A percentile compares a stretch with the other conserved stretches of the same genome.
Conservation (phyloP, 2,888 invertebrate genomes). For the Rosalia funebris region DNA sequence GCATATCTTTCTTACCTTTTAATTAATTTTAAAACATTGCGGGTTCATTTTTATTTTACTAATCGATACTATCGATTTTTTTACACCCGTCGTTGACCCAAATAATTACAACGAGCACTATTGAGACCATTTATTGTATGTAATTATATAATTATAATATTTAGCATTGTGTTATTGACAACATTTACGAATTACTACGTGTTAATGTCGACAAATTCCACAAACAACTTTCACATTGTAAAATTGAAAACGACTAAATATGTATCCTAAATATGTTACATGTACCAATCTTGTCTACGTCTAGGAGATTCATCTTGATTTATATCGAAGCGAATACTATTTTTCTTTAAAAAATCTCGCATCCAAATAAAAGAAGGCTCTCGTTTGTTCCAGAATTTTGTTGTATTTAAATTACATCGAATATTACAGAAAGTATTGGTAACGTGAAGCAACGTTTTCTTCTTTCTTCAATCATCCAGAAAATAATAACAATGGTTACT, state of each 20-base stretch:
- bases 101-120: background rate
- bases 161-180: slow-evolving; percentile 15
- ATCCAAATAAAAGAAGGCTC: too few species aligned
- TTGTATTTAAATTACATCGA: too few species aligned
- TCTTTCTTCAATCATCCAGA: background rate
- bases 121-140: background rate
- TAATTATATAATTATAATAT: slow-evolving; percentile 18
- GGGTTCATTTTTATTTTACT: too few species aligned
- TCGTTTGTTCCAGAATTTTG: too few species aligned
- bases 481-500: background rate
- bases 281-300: background rate
- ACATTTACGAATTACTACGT: slow-evolving; percentile 18
- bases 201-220: slow-evolving; percentile 15
- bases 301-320: too few species aligned
- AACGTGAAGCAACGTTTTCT: background rate
- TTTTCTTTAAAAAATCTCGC: too few species aligned
- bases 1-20: too few species aligned
- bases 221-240: slow-evolving; percentile 25
- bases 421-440: background rate
- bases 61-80: too few species aligned
- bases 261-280: background rate
- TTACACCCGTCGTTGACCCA: background rate
- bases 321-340: too few species aligned
- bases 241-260: background rate
- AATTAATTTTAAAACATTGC: too few species aligned